Percentiles rank a stretch among this genome's conserved stretches.
These are phyloP conservation scores for Adoxophyes honmai DNA, from an alignment of 1,140 invertebrate genomes.

Conservation along the genomic window DNA sequence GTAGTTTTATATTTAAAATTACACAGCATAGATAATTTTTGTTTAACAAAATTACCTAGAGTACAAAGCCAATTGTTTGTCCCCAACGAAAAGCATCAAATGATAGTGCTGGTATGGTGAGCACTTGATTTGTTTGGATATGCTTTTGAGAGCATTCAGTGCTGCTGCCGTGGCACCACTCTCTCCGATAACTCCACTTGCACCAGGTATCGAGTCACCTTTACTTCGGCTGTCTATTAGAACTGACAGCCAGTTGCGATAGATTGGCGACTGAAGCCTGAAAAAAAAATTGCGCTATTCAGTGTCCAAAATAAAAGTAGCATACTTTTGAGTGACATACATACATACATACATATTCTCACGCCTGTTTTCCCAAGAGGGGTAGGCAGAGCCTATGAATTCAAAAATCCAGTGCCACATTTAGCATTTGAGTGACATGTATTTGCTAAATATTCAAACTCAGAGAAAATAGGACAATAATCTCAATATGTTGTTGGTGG, in stretches of 20 bases:
- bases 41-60: slow-evolving; percentile 44
- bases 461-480: too few species aligned
- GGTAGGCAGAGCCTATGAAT: too few species aligned
- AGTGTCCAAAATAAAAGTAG: slow-evolving; percentile 15
- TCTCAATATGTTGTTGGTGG: too few species aligned
- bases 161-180: slow-evolving; percentile 58
- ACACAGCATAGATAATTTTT: too few species aligned
- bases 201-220: slow-evolving; percentile 63
- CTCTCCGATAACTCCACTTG: slow-evolving; percentile 67
- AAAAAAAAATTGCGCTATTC: slow-evolving; percentile 25
- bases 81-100: slow-evolving; percentile 62
- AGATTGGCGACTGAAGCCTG: slow-evolving; percentile 52
- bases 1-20: not conserved
- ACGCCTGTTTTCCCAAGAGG: too few species aligned
- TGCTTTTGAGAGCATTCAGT: slow-evolving; percentile 52
- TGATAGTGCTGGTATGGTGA: slow-evolving; percentile 55
- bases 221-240: slow-evolving; percentile 54
- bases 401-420: too few species aligned
- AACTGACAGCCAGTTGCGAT: slow-evolving; percentile 60
- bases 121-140: slow-evolving; percentile 55
- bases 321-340: not conserved
- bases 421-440: too few species aligned
- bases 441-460: too few species aligned
- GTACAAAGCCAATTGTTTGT: slow-evolving; percentile 62
- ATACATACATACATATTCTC: not conserved